These are phyloP conservation scores for Melanogrammus aeglefinus DNA, from an alignment of 2,797 vertebrate genomes.

Conservation along the genomic window DNA sequence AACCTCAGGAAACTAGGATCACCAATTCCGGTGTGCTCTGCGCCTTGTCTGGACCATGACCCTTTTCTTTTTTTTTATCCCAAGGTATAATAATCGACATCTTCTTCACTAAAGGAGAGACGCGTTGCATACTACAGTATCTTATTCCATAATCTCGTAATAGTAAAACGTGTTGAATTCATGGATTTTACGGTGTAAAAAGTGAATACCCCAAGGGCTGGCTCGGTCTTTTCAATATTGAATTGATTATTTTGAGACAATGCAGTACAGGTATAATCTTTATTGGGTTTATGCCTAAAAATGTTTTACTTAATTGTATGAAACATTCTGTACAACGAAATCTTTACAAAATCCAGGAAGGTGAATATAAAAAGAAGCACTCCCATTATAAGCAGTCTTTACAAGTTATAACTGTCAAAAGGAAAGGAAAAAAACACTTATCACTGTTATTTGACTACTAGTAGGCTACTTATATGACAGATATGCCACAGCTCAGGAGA, in stretches of 20 bases:
- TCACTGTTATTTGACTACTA: constrained; percentile 39
- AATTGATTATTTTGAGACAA: neutral
- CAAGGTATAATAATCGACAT: too few species aligned
- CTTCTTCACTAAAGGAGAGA: neutral
- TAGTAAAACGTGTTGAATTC: neutral
- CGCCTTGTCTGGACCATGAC: neutral
- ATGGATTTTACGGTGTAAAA: neutral
- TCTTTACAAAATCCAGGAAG: constrained; percentile 62
- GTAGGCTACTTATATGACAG: neutral
- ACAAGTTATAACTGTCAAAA: constrained; percentile 45
- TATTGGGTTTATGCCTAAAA: constrained; percentile 58
- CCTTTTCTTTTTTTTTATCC: too few species aligned
- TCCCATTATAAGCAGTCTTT: constrained; percentile 20
- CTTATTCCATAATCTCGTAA: neutral
- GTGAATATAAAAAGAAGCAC: constrained; percentile 35
- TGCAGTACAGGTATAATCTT: neutral
- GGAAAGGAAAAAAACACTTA: constrained; percentile 43
- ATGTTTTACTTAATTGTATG: constrained; percentile 44
- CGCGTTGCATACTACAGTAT: neutral
- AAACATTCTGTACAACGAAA: constrained; percentile 68
- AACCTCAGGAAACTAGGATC: too few species aligned
- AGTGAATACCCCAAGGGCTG: neutral
- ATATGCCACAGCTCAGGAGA: neutral
- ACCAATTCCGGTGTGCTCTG: neutral
- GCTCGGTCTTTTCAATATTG: neutral